Evolutionary conservation across 1,140 invertebrate species (phyloP).

Genomic region (Megalonaias nervosa): DNA sequence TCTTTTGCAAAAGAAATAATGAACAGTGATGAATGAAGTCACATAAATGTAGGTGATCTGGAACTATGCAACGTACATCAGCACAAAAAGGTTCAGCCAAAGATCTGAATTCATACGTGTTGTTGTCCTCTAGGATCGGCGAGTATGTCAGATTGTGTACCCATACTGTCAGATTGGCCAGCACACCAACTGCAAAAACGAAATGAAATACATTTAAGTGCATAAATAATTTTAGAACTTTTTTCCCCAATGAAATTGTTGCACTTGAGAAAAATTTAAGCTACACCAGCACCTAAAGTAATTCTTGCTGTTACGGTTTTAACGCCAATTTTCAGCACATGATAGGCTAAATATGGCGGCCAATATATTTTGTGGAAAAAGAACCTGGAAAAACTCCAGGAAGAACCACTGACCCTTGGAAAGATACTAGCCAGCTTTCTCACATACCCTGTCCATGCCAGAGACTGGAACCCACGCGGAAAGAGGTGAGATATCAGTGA

Average conservation of each 20-base stretch:
- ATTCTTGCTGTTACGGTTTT: neutral
- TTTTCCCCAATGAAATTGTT: neutral
- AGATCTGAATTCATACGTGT: constrained; percentile 9
- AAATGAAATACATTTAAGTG: neutral
- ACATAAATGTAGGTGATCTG: no score
- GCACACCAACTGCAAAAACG: constrained; percentile 24
- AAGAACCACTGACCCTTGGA: no score
- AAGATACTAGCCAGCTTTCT: no score
- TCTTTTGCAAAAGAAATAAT: no score
- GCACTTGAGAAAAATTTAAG: neutral
- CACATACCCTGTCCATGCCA: no score
- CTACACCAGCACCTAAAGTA: neutral
- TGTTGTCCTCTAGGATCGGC: constrained; percentile 10
- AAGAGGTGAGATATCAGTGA: no score
- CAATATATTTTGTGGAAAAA: no score
- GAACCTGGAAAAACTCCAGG: no score
- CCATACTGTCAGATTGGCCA: constrained; percentile 33
- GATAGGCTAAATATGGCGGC: neutral
- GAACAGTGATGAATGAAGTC: no score
- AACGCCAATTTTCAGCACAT: neutral
- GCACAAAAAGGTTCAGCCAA: constrained; percentile 35
- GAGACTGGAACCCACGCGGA: no score
- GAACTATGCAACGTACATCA: constrained; percentile 18
- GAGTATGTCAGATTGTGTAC: constrained; percentile 32
- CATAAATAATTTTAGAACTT: neutral